Conservation (phyloP, 2,113 vertebrate species). For the Alligator mississippiensis region DNA sequence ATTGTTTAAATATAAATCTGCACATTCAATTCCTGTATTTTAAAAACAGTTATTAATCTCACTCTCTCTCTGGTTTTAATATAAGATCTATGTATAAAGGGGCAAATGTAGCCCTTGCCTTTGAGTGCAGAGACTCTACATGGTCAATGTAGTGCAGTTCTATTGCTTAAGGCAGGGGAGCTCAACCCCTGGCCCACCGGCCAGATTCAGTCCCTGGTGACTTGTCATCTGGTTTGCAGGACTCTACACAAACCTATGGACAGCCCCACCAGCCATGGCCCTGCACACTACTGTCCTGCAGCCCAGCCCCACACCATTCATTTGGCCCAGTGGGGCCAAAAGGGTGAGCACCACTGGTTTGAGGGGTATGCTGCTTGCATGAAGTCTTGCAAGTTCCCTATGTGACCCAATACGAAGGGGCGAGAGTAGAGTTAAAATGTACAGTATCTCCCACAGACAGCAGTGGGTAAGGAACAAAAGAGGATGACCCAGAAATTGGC, state of each 20-base stretch:
- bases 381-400: not conserved
- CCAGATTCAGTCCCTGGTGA: no score
- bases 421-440: not conserved
- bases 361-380: accelerated
- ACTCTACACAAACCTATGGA: no score
- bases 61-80: not conserved
- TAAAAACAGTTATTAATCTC: not conserved
- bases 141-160: not conserved
- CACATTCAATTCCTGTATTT: not conserved
- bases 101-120: not conserved
- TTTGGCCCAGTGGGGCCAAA: no score
- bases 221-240: no score
- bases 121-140: not conserved
- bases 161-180: not conserved
- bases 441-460: not conserved
- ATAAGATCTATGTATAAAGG: not conserved
- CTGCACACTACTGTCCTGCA: no score
- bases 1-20: not conserved
- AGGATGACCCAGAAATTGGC: not conserved
- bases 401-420: not conserved
- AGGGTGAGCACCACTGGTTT: not conserved
- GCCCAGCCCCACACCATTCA: no score
- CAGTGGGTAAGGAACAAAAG: not conserved
- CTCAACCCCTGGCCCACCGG: no score
- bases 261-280: no score